Evolutionary conservation across 2,113 vertebrate species (phyloP), one percentile per base, ranked within the genome.

Genomic region (Pseudonaja textilis): DNA sequence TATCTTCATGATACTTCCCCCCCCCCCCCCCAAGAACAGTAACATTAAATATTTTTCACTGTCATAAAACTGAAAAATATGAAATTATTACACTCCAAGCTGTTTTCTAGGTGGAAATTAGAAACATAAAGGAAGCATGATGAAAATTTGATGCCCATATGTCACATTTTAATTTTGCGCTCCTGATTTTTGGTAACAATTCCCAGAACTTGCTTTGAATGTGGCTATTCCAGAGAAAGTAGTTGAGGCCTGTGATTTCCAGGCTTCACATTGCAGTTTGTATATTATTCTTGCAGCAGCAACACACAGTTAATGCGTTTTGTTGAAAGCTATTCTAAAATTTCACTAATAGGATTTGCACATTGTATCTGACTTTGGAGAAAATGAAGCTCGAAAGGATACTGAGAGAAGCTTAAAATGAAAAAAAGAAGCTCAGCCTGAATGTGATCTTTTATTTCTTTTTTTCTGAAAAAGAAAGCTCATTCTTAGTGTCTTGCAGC

Each of bases 401-500:
- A 18, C 56, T 86, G 20, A 55, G 39, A 26, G 74, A 87, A 93
- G 11, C n/a, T 81, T 91, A 91, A 88, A 61, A 26, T 88, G 11
- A 88, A 86, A 64, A 85, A 23, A 64, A 56, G 86, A 54, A 88
- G n/a, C 57, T 93, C 74, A 74, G 25, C 74, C 34, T 69, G 23
- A 50, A 2, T 34, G 64, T 92, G 91, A 94, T 89, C 81, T 86
- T 57, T 89, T 56, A 81, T 57, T 89, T 89, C 34, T 59, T 89
- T 89, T 56, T 22, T 56, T 22, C 20, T 57, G 22, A 34, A 69
- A 64, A 94, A 57, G 92, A 89, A 93, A 91, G 64, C 91, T 85
- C 50, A 50, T 61, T 90, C 91, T 91, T 85, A 57, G 74, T 47
- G 23, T 93, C 74, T 55, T 10, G 23, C 50, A 50, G 74, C 34